Evolutionary conservation across 2,797 vertebrate genomes (phyloP), one percentile per base, ranked within the genome.

Genomic region (Zenarchopterus dispar): DNA sequence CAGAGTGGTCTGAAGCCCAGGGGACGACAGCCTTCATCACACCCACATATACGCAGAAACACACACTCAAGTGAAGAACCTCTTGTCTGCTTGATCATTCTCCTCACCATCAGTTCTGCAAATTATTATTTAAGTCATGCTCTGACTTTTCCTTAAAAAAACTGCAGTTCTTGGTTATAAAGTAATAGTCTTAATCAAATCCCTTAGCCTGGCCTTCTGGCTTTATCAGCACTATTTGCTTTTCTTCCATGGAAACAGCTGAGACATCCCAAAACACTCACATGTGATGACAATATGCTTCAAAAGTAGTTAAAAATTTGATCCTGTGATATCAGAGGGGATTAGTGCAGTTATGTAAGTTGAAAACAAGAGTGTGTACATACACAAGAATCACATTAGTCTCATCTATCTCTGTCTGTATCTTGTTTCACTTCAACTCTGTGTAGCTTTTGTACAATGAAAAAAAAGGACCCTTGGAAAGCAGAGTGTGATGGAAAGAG

Each of bases 201-300:
- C 74, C 82, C 80, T 70, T 44, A 80, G 74, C 70, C 61, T 24
- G 77, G 59, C 36, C 73, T 78, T 4, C 45, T 23, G 36, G 65
- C 67, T 60, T 45, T 49, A 69, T 75, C 75, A 51, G 66, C 70
- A 1, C 67, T 84, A 80, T 88, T 89, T 85, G 70, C 46, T 73
- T 87, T 86, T 87, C 78, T 72, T 36, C 89, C 84, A 80, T 88
- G 84, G 89, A 70, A 56, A 91, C 86, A 4, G 53, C 1, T 13
- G 15, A 62, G 67, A 68, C 70, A 15, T 58, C 74, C 62, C 59
- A 56, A 50, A 73, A 72, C 67, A 57, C 56, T 52, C 53, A 63
- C 39, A 2, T 55, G 78, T 62, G 49, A 72, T 74, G 80, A 84
- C 81, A 70, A 52, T 76, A 68, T 63, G 73, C 60, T 52, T n/a